A percentile compares a stretch with the other conserved stretches of the same genome.
Conservation (phyloP, 2,888 invertebrate species). For the Nomada lathburiana region DNA sequence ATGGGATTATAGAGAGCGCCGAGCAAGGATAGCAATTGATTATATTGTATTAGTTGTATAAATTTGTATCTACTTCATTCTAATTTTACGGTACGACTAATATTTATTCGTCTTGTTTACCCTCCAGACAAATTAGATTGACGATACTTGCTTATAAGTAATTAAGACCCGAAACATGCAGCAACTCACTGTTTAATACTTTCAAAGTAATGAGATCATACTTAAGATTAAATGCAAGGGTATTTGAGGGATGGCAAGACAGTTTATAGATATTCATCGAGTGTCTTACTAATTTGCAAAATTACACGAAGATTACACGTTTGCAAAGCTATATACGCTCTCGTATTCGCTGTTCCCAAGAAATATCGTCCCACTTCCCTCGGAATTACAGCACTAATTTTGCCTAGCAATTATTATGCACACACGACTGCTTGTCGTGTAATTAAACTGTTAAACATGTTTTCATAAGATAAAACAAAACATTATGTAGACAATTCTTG, state of each 20-base stretch:
- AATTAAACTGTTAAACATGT: background rate
- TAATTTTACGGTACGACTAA: background rate
- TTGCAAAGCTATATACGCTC: background rate
- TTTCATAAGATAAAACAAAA: background rate
- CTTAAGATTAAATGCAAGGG: background rate
- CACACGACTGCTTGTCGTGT: constrained; percentile 17
- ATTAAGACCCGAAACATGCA: background rate
- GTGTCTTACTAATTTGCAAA: constrained; percentile 17
- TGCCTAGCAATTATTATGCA: constrained; percentile 13
- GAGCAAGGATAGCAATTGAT: too few relatives aligned
- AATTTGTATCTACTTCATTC: too few relatives aligned
- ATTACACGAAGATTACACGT: constrained; percentile 27
- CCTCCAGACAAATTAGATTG: background rate
- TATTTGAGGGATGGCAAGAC: background rate
- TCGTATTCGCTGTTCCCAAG: constrained; percentile 1
- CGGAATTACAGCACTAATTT: constrained; percentile 18
- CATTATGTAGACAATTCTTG: background rate
- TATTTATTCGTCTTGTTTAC: too few relatives aligned
- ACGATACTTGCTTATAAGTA: background rate
- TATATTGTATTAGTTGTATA: too few relatives aligned
- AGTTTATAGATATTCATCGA: constrained; percentile 7
- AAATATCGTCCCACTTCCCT: constrained; percentile 33
- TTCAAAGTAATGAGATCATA: background rate
- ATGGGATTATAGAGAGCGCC: too few relatives aligned
- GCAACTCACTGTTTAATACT: background rate